Conservation (phyloP, 2,113 vertebrate species). For the Pedionomus torquatus region DNA sequence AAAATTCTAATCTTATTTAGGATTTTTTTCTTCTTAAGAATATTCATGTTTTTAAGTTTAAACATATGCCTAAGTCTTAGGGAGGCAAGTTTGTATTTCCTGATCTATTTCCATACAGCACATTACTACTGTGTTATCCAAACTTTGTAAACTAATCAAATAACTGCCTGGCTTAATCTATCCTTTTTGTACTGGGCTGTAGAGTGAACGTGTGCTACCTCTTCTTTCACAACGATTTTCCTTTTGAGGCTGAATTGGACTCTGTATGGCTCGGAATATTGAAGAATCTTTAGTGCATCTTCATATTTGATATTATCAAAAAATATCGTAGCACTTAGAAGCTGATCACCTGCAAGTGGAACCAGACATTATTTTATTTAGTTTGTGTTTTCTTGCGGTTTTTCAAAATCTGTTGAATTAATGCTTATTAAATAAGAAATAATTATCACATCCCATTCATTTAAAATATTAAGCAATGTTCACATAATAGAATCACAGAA, state of each 20-base stretch:
- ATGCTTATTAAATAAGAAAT: neutral
- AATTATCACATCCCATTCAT: neutral
- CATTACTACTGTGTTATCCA: neutral
- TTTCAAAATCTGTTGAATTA: neutral
- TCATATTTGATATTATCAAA: slow-evolving; percentile 93
- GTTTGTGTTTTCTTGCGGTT: neutral
- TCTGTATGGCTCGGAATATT: slow-evolving; percentile 91
- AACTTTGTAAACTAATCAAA: neutral
- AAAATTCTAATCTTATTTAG: neutral
- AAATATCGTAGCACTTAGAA: slow-evolving; percentile 93
- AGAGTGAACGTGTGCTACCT: slow-evolving; percentile 44
- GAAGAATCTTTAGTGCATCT: slow-evolving; percentile 94
- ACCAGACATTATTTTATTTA: neutral
- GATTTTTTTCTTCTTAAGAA: neutral
- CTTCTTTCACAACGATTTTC: slow-evolving; percentile 68
- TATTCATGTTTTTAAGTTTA: neutral
- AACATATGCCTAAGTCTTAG: neutral
- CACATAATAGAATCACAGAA: neutral
- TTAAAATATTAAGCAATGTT: neutral
- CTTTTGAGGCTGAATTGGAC: slow-evolving; percentile 90
- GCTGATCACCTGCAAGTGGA: slow-evolving; percentile 86
- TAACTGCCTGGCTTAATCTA: slow-evolving; percentile 48
- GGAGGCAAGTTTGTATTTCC: neutral
- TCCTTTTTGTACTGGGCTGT: slow-evolving; percentile 55
- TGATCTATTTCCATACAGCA: neutral